phyloP scores from a whole-genome alignment of 2,113 vertebrate species.

The Brienomyrus brachyistius region DNA sequence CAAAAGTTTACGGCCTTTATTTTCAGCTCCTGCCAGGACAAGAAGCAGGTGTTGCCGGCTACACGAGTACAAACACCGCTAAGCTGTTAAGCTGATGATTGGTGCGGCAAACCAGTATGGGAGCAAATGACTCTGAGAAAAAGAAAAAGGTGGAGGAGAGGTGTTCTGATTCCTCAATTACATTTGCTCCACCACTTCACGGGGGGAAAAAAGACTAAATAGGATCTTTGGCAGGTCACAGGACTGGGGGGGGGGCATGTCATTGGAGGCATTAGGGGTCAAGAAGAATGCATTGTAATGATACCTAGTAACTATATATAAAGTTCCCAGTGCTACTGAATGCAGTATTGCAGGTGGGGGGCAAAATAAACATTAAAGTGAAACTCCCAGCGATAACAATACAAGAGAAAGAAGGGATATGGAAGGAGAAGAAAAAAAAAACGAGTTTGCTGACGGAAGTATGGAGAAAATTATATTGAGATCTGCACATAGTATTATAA shows the following conservation, averaged over 20 bases:
- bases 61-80: constrained; percentile 67
- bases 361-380: background rate
- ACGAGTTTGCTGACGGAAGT: background rate
- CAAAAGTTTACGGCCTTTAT: constrained; percentile 50
- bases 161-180: constrained; percentile 69
- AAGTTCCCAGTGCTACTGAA: constrained; percentile 13
- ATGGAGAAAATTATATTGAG: background rate
- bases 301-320: constrained; percentile 23
- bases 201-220: constrained; percentile 40
- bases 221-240: constrained; percentile 46
- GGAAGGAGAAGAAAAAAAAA: background rate
- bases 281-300: constrained; percentile 41
- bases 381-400: background rate
- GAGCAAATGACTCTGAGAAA: constrained; percentile 63
- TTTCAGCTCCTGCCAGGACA: constrained; percentile 48
- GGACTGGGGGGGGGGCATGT: constrained; percentile 42
- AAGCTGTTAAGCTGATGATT: constrained; percentile 68
- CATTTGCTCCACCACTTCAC: constrained; percentile 49
- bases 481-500: background rate
- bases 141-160: constrained; percentile 32
- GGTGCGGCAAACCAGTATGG: constrained; percentile 64
- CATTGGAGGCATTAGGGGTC: constrained; percentile 41
- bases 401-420: background rate
- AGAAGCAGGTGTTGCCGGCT: constrained; percentile 51
- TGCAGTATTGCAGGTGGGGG: background rate